Conservation (phyloP, 2,113 vertebrate species). For the Bostrychus sinensis region DNA sequence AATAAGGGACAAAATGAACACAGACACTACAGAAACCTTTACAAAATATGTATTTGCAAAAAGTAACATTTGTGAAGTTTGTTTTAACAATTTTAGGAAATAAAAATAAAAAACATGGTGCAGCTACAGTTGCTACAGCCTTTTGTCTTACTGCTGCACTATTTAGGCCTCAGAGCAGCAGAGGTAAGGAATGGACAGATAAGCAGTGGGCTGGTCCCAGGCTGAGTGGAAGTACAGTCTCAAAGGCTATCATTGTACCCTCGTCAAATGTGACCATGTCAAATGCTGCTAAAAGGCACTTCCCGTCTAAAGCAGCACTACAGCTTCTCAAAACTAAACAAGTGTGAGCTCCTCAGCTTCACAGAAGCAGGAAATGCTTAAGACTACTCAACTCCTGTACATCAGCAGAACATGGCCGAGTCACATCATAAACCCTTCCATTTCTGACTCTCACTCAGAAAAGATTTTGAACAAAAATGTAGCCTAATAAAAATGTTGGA, state of each 20-base stretch:
- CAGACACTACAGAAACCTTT: constrained; percentile 25
- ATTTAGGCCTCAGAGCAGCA: background rate
- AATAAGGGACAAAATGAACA: background rate
- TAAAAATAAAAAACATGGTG: constrained; percentile 66
- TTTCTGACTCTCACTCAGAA: too few relatives aligned
- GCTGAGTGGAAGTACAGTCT: too few relatives aligned
- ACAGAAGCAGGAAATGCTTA: background rate
- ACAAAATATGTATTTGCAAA: constrained; percentile 76
- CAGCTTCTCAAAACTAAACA: too few relatives aligned
- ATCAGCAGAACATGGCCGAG: too few relatives aligned
- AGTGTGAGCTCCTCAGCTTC: background rate
- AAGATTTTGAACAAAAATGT: too few relatives aligned
- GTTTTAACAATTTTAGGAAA: constrained; percentile 68
- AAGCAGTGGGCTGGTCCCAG: background rate
- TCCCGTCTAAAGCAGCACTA: too few relatives aligned
- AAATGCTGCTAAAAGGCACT: background rate
- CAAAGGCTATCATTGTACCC: too few relatives aligned
- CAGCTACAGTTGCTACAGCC: constrained; percentile 4
- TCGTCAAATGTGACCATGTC: background rate
- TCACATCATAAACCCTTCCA: too few relatives aligned
- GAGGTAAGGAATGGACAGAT: background rate
- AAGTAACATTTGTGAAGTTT: constrained; percentile 51
- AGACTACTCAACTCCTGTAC: too few relatives aligned
- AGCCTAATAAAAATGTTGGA: too few relatives aligned
- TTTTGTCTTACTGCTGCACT: background rate